A percentile compares a stretch with the other conserved stretches of the same genome.
Conservation (phyloP, 2,888 invertebrate species). For the Mechanitis messenoides region DNA sequence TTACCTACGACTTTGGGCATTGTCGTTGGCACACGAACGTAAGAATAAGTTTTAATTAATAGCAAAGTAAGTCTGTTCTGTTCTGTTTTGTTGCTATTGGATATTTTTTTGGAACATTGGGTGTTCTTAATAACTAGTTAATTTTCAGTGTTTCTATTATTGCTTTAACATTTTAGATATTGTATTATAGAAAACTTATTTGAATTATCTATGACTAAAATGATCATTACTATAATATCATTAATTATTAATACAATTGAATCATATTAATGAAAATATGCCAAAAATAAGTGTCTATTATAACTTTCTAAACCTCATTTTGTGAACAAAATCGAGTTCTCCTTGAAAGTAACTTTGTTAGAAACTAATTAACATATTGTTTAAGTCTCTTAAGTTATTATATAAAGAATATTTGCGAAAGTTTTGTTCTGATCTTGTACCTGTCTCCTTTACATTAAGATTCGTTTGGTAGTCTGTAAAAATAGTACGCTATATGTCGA, state of each 20-base stretch:
- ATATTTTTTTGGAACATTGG: neutral
- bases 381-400: neutral
- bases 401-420: neutral
- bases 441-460: neutral
- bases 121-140: too few species aligned
- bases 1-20: constrained; percentile 91
- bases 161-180: too few species aligned
- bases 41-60: constrained; percentile 49
- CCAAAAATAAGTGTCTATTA: neutral
- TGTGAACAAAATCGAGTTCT: neutral
- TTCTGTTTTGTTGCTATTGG: neutral
- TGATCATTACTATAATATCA: too few species aligned
- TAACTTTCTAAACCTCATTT: neutral
- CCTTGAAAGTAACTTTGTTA: constrained; percentile 1
- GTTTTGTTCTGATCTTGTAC: neutral
- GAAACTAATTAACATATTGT: constrained; percentile 6
- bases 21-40: constrained; percentile 92
- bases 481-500: too few species aligned
- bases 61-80: neutral
- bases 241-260: too few species aligned
- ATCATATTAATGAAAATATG: too few species aligned
- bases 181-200: too few species aligned
- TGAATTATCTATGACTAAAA: too few species aligned
- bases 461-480: too few species aligned
- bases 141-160: too few species aligned